Conservation (phyloP, 2,888 invertebrate genomes). For the Pristionchus fissidentatus region DNA sequence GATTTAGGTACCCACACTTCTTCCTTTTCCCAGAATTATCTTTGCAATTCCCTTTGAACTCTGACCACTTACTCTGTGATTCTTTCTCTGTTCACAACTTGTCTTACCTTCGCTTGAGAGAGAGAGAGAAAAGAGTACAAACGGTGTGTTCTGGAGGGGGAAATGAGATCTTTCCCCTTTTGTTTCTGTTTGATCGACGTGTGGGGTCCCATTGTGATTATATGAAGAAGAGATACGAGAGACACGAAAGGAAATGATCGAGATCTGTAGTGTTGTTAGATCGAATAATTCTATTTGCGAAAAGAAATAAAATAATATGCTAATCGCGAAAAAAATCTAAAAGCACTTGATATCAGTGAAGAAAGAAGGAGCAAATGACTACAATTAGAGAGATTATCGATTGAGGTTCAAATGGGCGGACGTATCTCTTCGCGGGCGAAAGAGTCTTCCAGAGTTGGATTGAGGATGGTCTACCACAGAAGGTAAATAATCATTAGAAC, state of each 20-base stretch:
- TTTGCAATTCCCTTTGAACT: too few relatives aligned
- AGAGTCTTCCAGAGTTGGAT: conserved; percentile 45
- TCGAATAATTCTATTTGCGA: not conserved
- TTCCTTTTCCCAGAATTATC: too few relatives aligned
- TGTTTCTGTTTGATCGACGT: conserved; percentile 27
- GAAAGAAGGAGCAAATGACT: too few relatives aligned
- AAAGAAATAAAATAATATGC: not conserved
- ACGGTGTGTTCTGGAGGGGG: too few relatives aligned
- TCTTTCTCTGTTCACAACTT: not conserved
- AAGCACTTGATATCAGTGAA: too few relatives aligned
- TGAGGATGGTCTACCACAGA: conserved; percentile 44
- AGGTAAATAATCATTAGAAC: too few relatives aligned
- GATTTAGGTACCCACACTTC: too few relatives aligned
- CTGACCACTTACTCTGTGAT: not conserved
- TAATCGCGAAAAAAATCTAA: too few relatives aligned
- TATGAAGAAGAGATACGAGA: conserved; percentile 6
- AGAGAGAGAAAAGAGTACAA: too few relatives aligned
- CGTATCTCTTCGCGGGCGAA: conserved; percentile 43
- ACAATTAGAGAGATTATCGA: too few relatives aligned
- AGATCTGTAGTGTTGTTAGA: not conserved
- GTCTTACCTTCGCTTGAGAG: not conserved
- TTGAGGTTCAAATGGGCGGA: conserved; percentile 40
- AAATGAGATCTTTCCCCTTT: too few relatives aligned
- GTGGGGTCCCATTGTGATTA: not conserved
- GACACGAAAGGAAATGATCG: not conserved